Conservation (phyloP, 2,797 vertebrate species). For the Syngnathus rostellatus region DNA sequence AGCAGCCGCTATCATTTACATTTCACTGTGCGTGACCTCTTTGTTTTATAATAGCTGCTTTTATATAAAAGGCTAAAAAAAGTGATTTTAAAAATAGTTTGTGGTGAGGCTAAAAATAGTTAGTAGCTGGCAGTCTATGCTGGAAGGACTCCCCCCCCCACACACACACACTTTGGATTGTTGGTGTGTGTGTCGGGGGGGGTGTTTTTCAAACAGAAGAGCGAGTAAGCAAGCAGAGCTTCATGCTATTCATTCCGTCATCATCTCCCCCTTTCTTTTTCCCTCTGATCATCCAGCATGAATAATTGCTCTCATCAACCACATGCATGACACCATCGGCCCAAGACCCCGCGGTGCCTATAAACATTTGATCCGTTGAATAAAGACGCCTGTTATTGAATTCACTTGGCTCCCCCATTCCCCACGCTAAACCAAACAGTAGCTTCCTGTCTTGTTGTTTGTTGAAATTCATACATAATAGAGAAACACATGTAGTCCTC, state of each 20-base stretch:
- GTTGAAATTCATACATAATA: slow-evolving; percentile 6
- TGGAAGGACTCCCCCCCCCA: slow-evolving; percentile 3
- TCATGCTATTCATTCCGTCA: slow-evolving; percentile 76
- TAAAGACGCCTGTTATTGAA: slow-evolving; percentile 65
- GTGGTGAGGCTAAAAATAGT: slow-evolving; percentile 88
- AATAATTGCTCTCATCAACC: slow-evolving; percentile 78
- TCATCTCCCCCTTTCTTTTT: slow-evolving; percentile 40
- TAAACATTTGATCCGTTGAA: slow-evolving; percentile 81
- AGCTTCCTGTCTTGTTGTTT: slow-evolving; percentile 24
- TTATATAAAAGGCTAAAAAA: slow-evolving; percentile 43
- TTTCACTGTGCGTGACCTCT: slow-evolving; percentile 51
- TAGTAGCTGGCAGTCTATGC: slow-evolving; percentile 3
- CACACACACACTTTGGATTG: not conserved
- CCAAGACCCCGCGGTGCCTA: slow-evolving; percentile 70
- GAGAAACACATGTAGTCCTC: slow-evolving; percentile 1
- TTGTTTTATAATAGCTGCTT: slow-evolving; percentile 64
- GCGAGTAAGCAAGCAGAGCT: slow-evolving; percentile 63
- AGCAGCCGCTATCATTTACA: not conserved
- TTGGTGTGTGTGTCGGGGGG: slow-evolving; percentile 63
- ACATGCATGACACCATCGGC: slow-evolving; percentile 69
- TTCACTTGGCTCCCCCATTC: slow-evolving; percentile 28
- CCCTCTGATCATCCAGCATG: slow-evolving; percentile 71
- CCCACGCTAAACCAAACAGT: slow-evolving; percentile 20
- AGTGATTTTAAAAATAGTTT: slow-evolving; percentile 94
- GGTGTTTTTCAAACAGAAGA: slow-evolving; percentile 55